phyloP scores from a whole-genome alignment of 2,113 vertebrate species.

The Notothenia coriiceps region DNA sequence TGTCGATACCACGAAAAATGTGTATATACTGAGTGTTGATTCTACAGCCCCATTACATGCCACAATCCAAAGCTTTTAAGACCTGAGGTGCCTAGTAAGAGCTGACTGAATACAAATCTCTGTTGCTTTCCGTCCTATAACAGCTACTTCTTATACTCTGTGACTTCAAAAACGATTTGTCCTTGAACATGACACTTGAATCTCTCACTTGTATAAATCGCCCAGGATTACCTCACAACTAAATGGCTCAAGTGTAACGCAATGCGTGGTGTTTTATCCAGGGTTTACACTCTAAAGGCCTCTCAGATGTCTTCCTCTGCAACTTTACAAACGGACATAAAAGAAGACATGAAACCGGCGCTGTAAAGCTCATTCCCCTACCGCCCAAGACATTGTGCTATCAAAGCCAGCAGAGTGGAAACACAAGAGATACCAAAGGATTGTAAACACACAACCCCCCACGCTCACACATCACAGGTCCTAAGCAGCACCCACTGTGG shows the following conservation, averaged over 20 bases:
- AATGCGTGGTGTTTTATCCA: constrained; percentile 18
- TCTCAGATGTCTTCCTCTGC: constrained; percentile 50
- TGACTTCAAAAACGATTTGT: constrained; percentile 31
- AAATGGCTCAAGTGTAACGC: constrained; percentile 16
- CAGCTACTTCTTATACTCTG: background rate
- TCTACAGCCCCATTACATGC: too few species aligned
- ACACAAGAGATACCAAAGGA: constrained; percentile 69
- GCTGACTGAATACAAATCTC: background rate
- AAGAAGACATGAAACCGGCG: constrained; percentile 52
- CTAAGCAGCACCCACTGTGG: constrained; percentile 56
- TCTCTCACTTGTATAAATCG: constrained; percentile 24
- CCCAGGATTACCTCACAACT: constrained; percentile 32
- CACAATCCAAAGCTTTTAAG: too few species aligned
- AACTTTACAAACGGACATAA: constrained; percentile 67
- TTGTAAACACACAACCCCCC: constrained; percentile 61
- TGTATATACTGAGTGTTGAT: too few species aligned
- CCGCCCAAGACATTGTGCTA: constrained; percentile 54
- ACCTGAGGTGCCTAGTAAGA: background rate
- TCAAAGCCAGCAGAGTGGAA: constrained; percentile 73
- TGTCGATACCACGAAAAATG: too few species aligned
- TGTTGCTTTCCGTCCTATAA: background rate
- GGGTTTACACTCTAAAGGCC: constrained; percentile 52
- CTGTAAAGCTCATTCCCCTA: constrained; percentile 63
- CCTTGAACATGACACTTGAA: constrained; percentile 35
- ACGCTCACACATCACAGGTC: constrained; percentile 65